phyloP scores from a whole-genome alignment of 2,888 invertebrate genomes.

The Habroteleia sp. region DNA sequence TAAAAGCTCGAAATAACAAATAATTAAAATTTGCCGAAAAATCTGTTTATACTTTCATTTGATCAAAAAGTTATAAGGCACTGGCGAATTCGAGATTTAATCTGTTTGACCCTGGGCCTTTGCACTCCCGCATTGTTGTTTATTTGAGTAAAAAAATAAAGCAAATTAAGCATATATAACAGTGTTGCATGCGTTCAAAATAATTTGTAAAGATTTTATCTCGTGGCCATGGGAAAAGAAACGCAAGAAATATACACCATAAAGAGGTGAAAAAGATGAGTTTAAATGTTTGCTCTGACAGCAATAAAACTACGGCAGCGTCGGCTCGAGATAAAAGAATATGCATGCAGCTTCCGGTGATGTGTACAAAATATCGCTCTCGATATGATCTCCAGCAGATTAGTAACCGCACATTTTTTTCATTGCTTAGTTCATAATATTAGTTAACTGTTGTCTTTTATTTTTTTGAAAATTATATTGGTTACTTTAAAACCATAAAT shows the following conservation, averaged over 20 bases:
- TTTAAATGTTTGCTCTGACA: conserved; percentile 51
- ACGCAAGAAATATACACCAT: conserved; percentile 9
- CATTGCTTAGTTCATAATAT: conserved; percentile 13
- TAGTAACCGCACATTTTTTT: conserved; percentile 36
- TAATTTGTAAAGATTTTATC: conserved; percentile 52
- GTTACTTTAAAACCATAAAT: not conserved
- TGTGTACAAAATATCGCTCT: conserved; percentile 43
- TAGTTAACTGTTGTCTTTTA: too few relatives aligned
- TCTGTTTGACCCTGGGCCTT: too few relatives aligned
- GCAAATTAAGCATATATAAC: too few relatives aligned
- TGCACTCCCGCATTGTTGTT: too few relatives aligned
- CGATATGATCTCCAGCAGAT: conserved; percentile 48
- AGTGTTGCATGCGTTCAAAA: conserved; percentile 20
- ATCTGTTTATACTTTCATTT: too few relatives aligned
- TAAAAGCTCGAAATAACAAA: too few relatives aligned
- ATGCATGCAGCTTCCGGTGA: conserved; percentile 46
- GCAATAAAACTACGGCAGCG: conserved; percentile 45
- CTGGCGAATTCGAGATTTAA: too few relatives aligned
- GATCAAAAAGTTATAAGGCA: too few relatives aligned
- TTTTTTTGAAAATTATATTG: too few relatives aligned
- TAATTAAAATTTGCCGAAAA: too few relatives aligned
- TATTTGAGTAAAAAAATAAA: too few relatives aligned
- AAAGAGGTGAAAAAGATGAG: conserved; percentile 42
- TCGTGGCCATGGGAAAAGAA: conserved; percentile 12
- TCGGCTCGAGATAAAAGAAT: conserved; percentile 55